A percentile compares a stretch with the other conserved stretches of the same genome.
These are phyloP conservation scores for Lycophotia porphyrea DNA, from an alignment of 2,888 invertebrate species.

Conservation along the genomic window DNA sequence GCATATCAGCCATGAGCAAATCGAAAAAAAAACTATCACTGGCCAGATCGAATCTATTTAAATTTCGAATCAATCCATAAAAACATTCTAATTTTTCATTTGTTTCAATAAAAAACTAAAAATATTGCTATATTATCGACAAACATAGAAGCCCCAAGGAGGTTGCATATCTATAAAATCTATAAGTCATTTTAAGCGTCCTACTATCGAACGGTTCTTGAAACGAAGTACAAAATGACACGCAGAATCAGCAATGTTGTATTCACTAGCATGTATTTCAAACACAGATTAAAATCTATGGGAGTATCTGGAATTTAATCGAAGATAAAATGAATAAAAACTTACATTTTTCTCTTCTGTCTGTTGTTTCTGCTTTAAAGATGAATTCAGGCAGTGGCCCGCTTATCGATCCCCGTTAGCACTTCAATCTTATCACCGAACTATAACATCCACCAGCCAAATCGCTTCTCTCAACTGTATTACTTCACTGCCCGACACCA, in stretches of 20 bases:
- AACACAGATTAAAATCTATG: background rate
- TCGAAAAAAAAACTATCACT: background rate
- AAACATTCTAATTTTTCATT: background rate
- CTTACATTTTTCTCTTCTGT: constrained; percentile 67
- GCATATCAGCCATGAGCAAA: background rate
- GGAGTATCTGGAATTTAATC: background rate
- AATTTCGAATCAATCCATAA: constrained; percentile 1
- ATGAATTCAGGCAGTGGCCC: constrained; percentile 47
- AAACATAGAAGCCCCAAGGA: constrained; percentile 29
- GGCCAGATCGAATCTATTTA: background rate
- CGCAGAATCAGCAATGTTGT: background rate
- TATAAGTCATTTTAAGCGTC: constrained; percentile 43
- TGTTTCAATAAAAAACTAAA: constrained; percentile 14
- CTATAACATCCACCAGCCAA: constrained; percentile 72
- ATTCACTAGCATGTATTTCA: background rate
- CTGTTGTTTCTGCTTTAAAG: constrained; percentile 39
- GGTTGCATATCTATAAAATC: constrained; percentile 45
- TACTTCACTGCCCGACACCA: constrained; percentile 82
- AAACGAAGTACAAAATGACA: constrained; percentile 29
- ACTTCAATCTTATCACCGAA: constrained; percentile 62
- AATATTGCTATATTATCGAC: background rate
- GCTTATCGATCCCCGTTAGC: constrained; percentile 57
- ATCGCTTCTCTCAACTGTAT: constrained; percentile 73
- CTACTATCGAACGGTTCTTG: constrained; percentile 37
- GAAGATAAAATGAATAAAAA: constrained; percentile 30